A percentile compares a stretch with the other conserved stretches of the same genome.
phyloP scores from a whole-genome alignment of 2,888 invertebrate genomes.

The Diplazon laetatorius region DNA sequence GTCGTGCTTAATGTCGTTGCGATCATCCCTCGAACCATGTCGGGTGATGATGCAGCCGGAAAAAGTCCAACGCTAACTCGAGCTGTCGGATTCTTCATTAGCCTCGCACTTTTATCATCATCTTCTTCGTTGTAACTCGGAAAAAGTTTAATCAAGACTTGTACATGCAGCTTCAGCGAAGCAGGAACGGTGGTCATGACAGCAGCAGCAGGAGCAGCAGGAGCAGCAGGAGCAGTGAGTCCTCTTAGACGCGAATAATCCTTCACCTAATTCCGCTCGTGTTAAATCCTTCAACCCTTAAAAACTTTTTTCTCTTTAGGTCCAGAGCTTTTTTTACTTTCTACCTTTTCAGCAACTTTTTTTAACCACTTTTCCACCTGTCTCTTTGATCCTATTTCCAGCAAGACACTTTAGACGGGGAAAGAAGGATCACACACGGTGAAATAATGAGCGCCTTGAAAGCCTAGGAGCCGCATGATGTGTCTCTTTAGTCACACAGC shows the following conservation, averaged over 20 bases:
- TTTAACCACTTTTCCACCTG: not conserved
- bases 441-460: slow-evolving; percentile 76
- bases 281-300: slow-evolving; percentile 54
- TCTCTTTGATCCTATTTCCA: slow-evolving; percentile 8
- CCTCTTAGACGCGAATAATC: slow-evolving; percentile 52
- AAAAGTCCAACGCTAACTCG: slow-evolving; percentile 17
- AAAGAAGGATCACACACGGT: slow-evolving; percentile 58
- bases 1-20: slow-evolving; percentile 35
- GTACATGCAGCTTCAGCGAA: slow-evolving; percentile 26
- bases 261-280: slow-evolving; percentile 39
- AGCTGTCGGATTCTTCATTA: slow-evolving; percentile 29
- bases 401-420: not conserved
- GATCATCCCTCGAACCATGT: slow-evolving; percentile 41
- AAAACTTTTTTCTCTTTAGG: slow-evolving; percentile 26
- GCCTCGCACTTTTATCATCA: slow-evolving; percentile 40
- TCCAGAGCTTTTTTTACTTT: not conserved
- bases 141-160: slow-evolving; percentile 57
- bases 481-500: slow-evolving; percentile 58
- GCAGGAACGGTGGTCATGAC: not conserved
- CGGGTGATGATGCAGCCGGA: slow-evolving; percentile 34
- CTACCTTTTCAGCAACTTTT: not conserved
- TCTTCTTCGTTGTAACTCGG: slow-evolving; percentile 39
- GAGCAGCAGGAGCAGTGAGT: not conserved
- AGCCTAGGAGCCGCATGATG: slow-evolving; percentile 66
- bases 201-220: slow-evolving; percentile 20